These are phyloP conservation scores for Drosophila barbarae DNA, from an alignment of 2,888 invertebrate genomes.

Conservation along the genomic window DNA sequence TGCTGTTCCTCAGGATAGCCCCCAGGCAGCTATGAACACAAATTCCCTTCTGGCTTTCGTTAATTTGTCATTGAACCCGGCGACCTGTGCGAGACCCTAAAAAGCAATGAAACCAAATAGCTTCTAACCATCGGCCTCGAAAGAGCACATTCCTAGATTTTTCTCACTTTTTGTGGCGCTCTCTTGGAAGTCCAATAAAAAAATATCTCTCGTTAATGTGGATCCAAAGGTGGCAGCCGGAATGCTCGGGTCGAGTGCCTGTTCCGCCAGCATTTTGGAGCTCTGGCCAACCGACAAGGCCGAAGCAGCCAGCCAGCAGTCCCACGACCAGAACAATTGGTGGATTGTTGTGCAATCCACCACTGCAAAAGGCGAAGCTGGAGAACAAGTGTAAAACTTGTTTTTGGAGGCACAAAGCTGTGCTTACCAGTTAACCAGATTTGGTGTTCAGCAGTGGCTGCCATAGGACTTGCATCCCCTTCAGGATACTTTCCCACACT, in stretches of 20 bases:
- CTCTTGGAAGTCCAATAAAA: background rate
- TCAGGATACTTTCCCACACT: conserved; percentile 2
- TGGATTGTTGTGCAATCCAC: conserved; percentile 9
- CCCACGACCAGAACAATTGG: conserved; percentile 18
- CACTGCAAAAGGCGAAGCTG: conserved; percentile 1
- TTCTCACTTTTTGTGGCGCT: background rate
- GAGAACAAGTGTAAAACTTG: conserved; percentile 13
- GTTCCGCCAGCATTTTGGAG: background rate
- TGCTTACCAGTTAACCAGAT: background rate
- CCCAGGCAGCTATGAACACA: too few species aligned
- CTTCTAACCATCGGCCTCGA: too few species aligned
- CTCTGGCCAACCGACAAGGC: conserved; percentile 7
- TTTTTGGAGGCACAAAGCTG: conserved; percentile 1
- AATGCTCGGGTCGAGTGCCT: conserved; percentile 11
- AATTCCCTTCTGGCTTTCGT: conserved; percentile 1
- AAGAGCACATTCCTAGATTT: conserved; percentile 18
- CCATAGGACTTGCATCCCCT: background rate
- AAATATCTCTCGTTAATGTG: background rate
- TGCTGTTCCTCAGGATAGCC: background rate
- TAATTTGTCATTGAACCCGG: conserved; percentile 54
- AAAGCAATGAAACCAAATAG: conserved; percentile 20
- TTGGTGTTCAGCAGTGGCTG: background rate
- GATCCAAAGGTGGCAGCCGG: conserved; percentile 11
- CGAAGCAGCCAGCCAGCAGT: background rate
- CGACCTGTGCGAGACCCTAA: conserved; percentile 42